Conservation (phyloP, 1,140 invertebrate genomes). For the Bradysia coprophila region DNA sequence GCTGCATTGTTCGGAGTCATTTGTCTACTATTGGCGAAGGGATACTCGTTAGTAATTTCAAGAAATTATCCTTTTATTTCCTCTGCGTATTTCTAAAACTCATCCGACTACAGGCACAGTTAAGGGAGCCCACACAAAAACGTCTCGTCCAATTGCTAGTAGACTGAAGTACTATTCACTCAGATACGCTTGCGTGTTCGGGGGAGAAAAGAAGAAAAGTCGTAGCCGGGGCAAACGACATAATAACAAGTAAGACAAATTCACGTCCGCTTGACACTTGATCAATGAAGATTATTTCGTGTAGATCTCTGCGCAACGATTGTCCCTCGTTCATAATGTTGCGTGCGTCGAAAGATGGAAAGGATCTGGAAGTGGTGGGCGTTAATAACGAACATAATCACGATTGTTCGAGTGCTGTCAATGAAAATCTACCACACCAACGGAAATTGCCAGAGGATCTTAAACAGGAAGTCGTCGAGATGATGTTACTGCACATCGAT, state of each 20-base stretch:
- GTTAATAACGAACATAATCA: conserved; percentile 29
- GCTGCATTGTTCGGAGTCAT: conserved; percentile 20
- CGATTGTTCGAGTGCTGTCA: conserved; percentile 26
- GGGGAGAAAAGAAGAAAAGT: conserved; percentile 25
- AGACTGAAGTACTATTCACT: conserved; percentile 27
- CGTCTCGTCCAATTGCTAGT: conserved; percentile 24
- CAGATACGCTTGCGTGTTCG: conserved; percentile 28
- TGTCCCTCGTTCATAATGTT: conserved; percentile 28
- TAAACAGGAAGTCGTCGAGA: conserved; percentile 19
- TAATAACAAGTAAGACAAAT: conserved; percentile 19
- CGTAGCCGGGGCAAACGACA: conserved; percentile 23
- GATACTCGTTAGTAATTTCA: no score
- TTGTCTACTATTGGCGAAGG: conserved; percentile 27
- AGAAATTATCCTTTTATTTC: no score
- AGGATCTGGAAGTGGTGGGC: conserved; percentile 27
- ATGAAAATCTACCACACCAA: conserved; percentile 25
- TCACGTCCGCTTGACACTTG: conserved; percentile 4
- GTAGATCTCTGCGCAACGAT: conserved; percentile 25
- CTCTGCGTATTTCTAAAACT: no score
- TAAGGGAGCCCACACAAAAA: conserved; percentile 27
- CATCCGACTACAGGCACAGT: no score
- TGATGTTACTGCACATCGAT: background rate
- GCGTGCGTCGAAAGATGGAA: conserved; percentile 26
- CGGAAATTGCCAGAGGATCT: conserved; percentile 24
- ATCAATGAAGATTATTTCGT: conserved; percentile 6